phyloP scores from a whole-genome alignment of 64 coral and sea anemone species.

The Stylophora pistillata region DNA sequence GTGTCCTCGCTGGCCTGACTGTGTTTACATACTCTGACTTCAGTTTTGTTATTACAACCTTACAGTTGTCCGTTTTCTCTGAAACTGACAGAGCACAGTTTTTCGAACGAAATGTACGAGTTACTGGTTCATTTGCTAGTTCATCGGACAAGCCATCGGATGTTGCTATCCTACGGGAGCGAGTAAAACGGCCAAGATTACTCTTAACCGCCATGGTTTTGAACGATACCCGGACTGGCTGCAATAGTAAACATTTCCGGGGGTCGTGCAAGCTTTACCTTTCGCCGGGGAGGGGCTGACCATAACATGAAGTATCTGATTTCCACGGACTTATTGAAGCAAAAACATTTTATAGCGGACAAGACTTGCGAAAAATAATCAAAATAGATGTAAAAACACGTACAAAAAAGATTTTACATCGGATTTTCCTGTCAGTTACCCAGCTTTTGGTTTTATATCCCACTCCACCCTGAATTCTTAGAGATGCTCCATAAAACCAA shows the following conservation, averaged over 20 bases:
- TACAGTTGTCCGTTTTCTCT: not conserved
- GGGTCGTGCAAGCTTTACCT: not conserved
- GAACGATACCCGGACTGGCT: not conserved
- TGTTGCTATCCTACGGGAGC: not conserved
- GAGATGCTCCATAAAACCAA: not conserved
- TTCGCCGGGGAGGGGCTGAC: not conserved
- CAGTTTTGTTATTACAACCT: not conserved
- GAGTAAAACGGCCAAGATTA: not conserved
- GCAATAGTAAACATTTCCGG: not conserved
- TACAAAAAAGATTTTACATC: not conserved
- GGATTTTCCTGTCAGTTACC: not conserved
- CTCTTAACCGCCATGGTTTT: slow-evolving; percentile 3
- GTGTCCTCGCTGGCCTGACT: not conserved
- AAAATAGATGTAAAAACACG: not conserved
- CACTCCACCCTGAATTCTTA: not conserved
- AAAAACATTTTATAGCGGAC: no score
- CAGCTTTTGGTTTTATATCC: not conserved
- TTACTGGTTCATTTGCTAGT: not conserved
- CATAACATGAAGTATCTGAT: no score
- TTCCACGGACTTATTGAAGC: no score
- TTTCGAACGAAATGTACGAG: not conserved
- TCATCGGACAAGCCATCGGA: not conserved
- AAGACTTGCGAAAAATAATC: no score
- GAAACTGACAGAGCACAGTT: not conserved
- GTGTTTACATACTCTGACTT: not conserved